phyloP scores from a whole-genome alignment of 2,113 vertebrate species.

The Mesoclemmys tuberculata region DNA sequence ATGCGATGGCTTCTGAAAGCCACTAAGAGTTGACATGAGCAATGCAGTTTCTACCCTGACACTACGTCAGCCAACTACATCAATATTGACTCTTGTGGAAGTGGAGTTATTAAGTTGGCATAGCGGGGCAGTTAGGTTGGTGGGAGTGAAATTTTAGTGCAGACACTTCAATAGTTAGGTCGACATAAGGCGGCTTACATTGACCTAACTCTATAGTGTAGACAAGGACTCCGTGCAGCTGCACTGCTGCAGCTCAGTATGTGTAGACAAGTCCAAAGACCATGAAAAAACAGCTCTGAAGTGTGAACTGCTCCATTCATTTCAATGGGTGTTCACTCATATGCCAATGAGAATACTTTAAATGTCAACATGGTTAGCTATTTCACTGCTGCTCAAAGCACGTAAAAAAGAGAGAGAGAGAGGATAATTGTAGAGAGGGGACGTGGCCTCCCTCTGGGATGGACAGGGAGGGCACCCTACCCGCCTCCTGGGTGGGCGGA shows the following conservation, averaged over 20 bases:
- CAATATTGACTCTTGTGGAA: not conserved
- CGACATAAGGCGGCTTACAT: not conserved
- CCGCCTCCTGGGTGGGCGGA: too few species aligned
- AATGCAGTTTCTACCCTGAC: not conserved
- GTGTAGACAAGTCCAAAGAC: not conserved
- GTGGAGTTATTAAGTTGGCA: too few species aligned
- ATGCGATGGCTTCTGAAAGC: not conserved
- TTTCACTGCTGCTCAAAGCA: constrained; percentile 10
- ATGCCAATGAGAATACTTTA: not conserved
- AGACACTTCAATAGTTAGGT: not conserved
- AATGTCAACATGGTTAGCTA: not conserved
- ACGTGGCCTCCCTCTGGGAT: too few species aligned
- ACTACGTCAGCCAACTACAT: not conserved
- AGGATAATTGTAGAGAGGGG: too few species aligned
- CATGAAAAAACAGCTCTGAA: not conserved
- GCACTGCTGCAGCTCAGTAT: not conserved
- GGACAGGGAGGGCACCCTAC: too few species aligned
- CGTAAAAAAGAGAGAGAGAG: not conserved
- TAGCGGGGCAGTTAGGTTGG: too few species aligned
- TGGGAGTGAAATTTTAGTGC: too few species aligned
- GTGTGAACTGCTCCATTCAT: not conserved
- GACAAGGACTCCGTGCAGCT: not conserved
- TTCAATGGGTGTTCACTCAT: not conserved
- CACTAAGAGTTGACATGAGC: not conserved
- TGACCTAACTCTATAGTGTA: not conserved